Evolutionary conservation across 2,797 vertebrate genomes (phyloP), one percentile per base, ranked within the genome.

Genomic region (Tiaroga cobitis): DNA sequence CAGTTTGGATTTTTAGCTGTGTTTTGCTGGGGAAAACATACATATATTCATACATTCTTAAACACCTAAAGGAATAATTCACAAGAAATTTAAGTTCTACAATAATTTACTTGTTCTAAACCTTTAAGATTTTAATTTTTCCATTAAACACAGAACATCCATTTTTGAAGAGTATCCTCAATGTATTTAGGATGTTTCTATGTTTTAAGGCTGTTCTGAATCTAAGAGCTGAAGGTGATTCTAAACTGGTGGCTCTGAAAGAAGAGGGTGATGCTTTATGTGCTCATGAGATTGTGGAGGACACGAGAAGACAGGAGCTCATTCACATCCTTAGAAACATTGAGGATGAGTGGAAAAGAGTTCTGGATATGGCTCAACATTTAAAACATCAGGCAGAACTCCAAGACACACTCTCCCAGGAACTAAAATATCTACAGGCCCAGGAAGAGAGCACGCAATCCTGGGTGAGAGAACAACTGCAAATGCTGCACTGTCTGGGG

Each of bases 391-490:
- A 90, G 54, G 72, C 80, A 26, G 87, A 89, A 49, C 65, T 75
- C 1, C 88, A 93, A 24, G 90, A 94, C 16, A 87, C 87, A 2
- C 77, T 92, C 41, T 54, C 91, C 65, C 86, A 26, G 0, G 91
- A 96, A 51, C 89, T 89, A 41, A 91, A 94, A 4, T 85, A 39
- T 82, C 95, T 97, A 84, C 92, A 93, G 89, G 90, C 85, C 63
- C 91, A 95, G 79, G 93, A 89, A 39, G 93, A 92, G 39, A 89
- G 85, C 82, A 5, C 74, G 93, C 93, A 93, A 89, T 91, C 88
- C 4, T 97, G 96, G 93, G 94, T 97, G 86, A 92, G 84, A 82
- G 94, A 93, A 61, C 94, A 95, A n/a, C 93, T 93, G 87, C 93
- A 95, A 78, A 93, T 92, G 46, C 89, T 97, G 80, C 70, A 91